Conservation (phyloP, 53 echinoderm and acorn worm genomes). For the Apostichopus leukothele region DNA sequence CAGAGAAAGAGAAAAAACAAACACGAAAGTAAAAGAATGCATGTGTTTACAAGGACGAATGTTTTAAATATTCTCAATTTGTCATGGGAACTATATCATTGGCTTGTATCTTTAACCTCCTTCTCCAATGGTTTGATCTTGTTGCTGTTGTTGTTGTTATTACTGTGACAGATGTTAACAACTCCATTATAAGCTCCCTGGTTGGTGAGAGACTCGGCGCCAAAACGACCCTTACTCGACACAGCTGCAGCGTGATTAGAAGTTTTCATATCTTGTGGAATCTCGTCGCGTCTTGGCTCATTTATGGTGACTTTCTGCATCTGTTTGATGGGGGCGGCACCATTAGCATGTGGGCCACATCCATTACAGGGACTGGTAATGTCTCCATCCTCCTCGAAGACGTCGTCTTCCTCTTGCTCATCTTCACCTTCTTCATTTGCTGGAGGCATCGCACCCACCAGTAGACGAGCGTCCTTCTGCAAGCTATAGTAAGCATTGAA, state of each 20-base stretch:
- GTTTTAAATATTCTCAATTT: too few relatives aligned
- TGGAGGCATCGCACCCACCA: slow-evolving; percentile 45
- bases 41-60: too few relatives aligned
- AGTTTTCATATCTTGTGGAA: slow-evolving; percentile 12
- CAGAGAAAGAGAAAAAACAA: too few relatives aligned
- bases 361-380: not conserved
- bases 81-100: not conserved
- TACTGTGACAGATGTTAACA: slow-evolving; percentile 84
- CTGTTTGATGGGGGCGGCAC: slow-evolving; percentile 10
- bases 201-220: slow-evolving; percentile 76
- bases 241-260: slow-evolving; percentile 57
- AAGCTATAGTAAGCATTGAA: slow-evolving; percentile 72
- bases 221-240: slow-evolving; percentile 88
- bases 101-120: not conserved
- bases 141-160: slow-evolving; percentile 12
- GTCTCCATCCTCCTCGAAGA: slow-evolving; percentile 2
- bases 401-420: slow-evolving; percentile 32
- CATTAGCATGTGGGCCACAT: not conserved
- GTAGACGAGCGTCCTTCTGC: slow-evolving; percentile 38
- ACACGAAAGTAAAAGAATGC: too few relatives aligned
- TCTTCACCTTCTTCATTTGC: slow-evolving; percentile 51
- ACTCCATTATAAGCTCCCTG: slow-evolving; percentile 91
- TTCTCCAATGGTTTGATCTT: not conserved
- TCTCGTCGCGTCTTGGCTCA: not conserved
- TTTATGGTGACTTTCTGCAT: slow-evolving; percentile 10